These are phyloP conservation scores for Belgica antarctica DNA, from an alignment of 2,888 invertebrate genomes.

Conservation along the genomic window DNA sequence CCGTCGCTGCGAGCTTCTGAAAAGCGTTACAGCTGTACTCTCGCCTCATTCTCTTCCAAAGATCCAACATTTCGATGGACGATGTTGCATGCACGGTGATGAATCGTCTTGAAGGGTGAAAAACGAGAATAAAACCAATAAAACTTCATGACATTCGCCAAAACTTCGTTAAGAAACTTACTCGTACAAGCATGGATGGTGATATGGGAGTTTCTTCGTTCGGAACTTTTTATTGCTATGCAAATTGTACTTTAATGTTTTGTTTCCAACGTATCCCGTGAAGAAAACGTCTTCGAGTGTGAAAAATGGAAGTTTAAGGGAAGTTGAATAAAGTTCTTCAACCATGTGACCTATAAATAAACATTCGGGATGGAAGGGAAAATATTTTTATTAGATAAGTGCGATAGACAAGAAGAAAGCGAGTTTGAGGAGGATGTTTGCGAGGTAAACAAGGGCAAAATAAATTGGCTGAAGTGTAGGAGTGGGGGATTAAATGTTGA, in stretches of 20 bases:
- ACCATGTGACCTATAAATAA: not conserved
- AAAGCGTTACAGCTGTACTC: no score
- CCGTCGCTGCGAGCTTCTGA: no score
- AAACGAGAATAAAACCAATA: not conserved
- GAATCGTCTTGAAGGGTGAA: not conserved
- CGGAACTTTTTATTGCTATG: constrained; percentile 5
- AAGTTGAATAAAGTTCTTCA: not conserved
- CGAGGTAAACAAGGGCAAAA: not conserved
- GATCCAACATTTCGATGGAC: no score
- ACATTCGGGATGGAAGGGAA: not conserved
- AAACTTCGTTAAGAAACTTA: not conserved
- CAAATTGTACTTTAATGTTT: constrained; percentile 8
- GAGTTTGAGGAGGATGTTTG: not conserved
- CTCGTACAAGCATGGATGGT: not conserved
- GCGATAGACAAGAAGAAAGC: not conserved
- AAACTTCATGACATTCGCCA: not conserved
- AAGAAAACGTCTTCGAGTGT: constrained; percentile 2
- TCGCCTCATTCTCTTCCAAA: no score
- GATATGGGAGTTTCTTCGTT: not conserved
- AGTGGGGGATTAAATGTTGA: no score
- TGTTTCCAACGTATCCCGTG: not conserved
- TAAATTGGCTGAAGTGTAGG: no score
- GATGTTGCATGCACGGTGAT: no score
- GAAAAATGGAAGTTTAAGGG: not conserved
- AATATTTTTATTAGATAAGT: not conserved